Evolutionary conservation across 2,888 invertebrate genomes (phyloP), one percentile per base, ranked within the genome.

Genomic region (Saturnia pavonia): DNA sequence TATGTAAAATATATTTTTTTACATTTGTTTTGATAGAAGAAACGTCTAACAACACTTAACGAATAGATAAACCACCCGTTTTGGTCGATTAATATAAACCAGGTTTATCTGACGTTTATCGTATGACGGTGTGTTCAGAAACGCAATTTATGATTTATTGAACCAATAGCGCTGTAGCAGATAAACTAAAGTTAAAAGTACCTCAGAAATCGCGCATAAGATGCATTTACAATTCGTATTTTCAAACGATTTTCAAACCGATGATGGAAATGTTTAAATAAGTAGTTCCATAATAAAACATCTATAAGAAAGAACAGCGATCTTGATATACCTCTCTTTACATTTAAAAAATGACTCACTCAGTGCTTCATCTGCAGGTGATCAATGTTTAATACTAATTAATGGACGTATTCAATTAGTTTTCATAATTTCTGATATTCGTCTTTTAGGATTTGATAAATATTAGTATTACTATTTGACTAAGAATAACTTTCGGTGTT

Each of bases 401-500:
- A 27, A 27, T 60, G 57, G 27, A 60, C 27, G 27, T 14, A 27
- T 60, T 22, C 25, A 14, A 60, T 60, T 60, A 60, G 57, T 7
- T 27, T 12, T 14, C 25, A 60, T 60, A 27, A 19, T 60, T 22
- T 60, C 57, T 60, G 27, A 60, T 60, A 27, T 60, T 14, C 57
- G 11, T 25, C 14, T 14, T 60, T 60, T 60, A 60, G 14, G 57
- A 60, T 60, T 70, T 42, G 22, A 70, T 70, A 54, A 70, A 67
- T 70, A 67, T 48, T 73, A 72, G 69, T 68, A 70, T 73, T 78
- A 78, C 80, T 80, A 80, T 81, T 81, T 75, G 74, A 77, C 75
- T 72, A 77, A 78, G 76, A 74, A 75, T 76, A 71, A 73, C 73
- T 73, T 74, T 78, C 73, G 78, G 75, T 74, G 77, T 79, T 80